Conservation (phyloP, 2,888 invertebrate genomes). For the Machimus atricapillus region DNA sequence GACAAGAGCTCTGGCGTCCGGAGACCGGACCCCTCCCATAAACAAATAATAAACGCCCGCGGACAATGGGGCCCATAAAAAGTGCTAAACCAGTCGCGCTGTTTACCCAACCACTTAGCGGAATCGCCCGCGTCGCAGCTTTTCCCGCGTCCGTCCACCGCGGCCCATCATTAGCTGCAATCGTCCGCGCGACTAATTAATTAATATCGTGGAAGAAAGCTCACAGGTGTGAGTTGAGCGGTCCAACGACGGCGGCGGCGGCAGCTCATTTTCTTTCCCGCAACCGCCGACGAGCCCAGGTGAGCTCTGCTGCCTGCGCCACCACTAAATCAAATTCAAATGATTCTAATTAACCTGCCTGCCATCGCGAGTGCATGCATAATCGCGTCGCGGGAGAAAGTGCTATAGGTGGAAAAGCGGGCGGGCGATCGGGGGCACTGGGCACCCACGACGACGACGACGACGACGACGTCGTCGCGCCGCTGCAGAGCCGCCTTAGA, state of each 20-base stretch:
- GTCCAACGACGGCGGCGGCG: background rate
- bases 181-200: constrained; percentile 14
- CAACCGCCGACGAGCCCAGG: background rate
- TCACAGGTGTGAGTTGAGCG: background rate
- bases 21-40: constrained; percentile 1
- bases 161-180: constrained; percentile 16
- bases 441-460: background rate
- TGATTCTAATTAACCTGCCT: constrained; percentile 30
- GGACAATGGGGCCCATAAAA: constrained; percentile 24
- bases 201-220: constrained; percentile 14
- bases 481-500: background rate
- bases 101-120: constrained; percentile 26
- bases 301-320: background rate
- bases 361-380: background rate
- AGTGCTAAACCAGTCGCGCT: constrained; percentile 9
- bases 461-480: background rate
- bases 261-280: background rate
- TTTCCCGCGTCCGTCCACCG: constrained; percentile 14
- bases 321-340: constrained; percentile 29
- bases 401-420: background rate
- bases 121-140: background rate
- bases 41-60: constrained; percentile 3
- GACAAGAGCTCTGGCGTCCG: constrained; percentile 1
- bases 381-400: background rate
- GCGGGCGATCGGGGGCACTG: background rate